Evolutionary conservation across 2,113 vertebrate species (phyloP).

Genomic region (Tenebrosternarchus preto): DNA sequence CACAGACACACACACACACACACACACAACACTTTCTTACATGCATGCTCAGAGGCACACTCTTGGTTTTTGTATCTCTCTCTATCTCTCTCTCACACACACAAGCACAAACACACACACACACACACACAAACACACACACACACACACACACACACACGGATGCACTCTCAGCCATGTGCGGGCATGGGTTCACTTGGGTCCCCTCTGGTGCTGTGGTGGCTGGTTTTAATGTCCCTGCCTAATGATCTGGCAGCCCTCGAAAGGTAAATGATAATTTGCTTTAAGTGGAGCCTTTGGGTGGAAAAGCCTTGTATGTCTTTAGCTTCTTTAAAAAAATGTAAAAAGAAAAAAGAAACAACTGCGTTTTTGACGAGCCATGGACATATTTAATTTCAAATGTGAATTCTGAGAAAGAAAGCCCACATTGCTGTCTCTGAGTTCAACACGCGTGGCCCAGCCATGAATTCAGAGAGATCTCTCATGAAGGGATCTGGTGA

Average conservation of each 20-base stretch:
- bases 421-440: conserved; percentile 42
- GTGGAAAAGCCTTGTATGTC: conserved; percentile 72
- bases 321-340: conserved; percentile 65
- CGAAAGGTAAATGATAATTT: conserved; percentile 81
- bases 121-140: conserved; percentile 30
- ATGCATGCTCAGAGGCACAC: conserved; percentile 27
- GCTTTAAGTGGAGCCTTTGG: conserved; percentile 81
- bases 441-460: conserved; percentile 37
- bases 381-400: conserved; percentile 70
- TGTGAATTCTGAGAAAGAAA: conserved; percentile 62
- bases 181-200: conserved; percentile 72
- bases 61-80: conserved; percentile 25
- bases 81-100: conserved; percentile 30
- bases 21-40: conserved; percentile 42
- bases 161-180: conserved; percentile 57
- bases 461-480: conserved; percentile 57
- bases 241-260: conserved; percentile 81
- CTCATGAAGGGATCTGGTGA: conserved; percentile 57
- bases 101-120: conserved; percentile 26
- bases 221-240: conserved; percentile 80
- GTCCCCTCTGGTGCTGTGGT: conserved; percentile 75
- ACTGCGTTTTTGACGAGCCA: conserved; percentile 62
- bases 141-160: conserved; percentile 30
- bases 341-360: background rate
- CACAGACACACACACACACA: conserved; percentile 9